Conservation (phyloP, 2,113 vertebrate genomes). For the Leptodactylus fuscus region DNA sequence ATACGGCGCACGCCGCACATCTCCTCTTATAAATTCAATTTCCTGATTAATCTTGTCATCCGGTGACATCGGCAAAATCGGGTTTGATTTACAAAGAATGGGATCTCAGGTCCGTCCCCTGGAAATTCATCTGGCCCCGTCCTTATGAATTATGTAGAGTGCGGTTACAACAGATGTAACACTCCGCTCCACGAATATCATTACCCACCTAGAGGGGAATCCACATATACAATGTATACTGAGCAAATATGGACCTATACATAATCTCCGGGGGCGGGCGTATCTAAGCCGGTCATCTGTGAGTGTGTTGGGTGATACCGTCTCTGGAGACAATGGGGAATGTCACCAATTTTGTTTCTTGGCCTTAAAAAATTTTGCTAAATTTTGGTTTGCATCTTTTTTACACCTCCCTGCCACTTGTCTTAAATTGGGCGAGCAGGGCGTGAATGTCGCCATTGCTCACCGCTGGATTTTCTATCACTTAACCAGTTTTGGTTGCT, state of each 20-base stretch:
- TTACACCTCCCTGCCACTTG: too few species aligned
- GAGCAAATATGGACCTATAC: not conserved
- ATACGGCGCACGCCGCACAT: constrained; percentile 15
- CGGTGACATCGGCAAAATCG: not conserved
- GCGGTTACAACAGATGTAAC: constrained; percentile 26
- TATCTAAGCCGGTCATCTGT: not conserved
- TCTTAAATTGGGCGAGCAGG: too few species aligned
- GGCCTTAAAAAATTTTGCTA: too few species aligned
- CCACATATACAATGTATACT: not conserved
- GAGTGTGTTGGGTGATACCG: too few species aligned
- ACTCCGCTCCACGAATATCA: constrained; percentile 19
- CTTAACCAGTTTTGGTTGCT: too few species aligned
- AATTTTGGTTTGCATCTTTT: too few species aligned
- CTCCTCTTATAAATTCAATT: constrained; percentile 39
- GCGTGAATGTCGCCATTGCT: too few species aligned
- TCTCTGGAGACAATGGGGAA: too few species aligned
- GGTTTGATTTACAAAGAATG: constrained; percentile 6
- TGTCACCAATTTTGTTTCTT: too few species aligned
- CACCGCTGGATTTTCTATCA: too few species aligned
- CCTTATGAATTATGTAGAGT: constrained; percentile 51
- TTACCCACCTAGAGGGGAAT: not conserved
- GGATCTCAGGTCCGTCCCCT: constrained; percentile 15
- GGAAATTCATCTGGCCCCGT: constrained; percentile 41
- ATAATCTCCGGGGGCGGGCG: not conserved
- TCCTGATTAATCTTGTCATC: constrained; percentile 50